Conservation (phyloP, 2,888 invertebrate genomes). For the Hypomecis punctinalis region DNA sequence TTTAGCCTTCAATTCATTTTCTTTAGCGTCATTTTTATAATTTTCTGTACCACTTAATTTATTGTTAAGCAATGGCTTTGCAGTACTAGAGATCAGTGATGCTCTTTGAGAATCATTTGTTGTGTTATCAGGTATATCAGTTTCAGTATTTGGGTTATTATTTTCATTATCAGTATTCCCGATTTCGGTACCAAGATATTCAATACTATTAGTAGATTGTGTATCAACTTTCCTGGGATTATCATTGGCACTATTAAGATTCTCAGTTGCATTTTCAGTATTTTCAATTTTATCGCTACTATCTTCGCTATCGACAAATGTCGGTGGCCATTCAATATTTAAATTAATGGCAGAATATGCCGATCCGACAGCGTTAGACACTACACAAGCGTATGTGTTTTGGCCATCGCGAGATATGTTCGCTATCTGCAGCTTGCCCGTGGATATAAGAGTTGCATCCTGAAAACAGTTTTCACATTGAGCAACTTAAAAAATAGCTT, state of each 20-base stretch:
- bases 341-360: slow-evolving; percentile 80
- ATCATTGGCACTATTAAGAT: too few relatives aligned
- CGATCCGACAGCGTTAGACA: slow-evolving; percentile 85
- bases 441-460: slow-evolving; percentile 66
- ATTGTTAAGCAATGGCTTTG: neutral
- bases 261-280: neutral
- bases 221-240: neutral
- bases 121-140: neutral
- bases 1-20: neutral
- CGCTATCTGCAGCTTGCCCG: slow-evolving; percentile 52
- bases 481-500: neutral
- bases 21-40: neutral
- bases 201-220: neutral
- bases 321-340: slow-evolving; percentile 81
- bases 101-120: neutral
- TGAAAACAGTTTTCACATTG: slow-evolving; percentile 44
- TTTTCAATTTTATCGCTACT: neutral
- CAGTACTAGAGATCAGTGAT: neutral
- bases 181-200: neutral
- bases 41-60: neutral
- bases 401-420: slow-evolving; percentile 73
- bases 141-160: neutral
- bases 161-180: neutral
- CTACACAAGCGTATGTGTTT: slow-evolving; percentile 85
- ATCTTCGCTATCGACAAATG: slow-evolving; percentile 44